A percentile compares a stretch with the other conserved stretches of the same genome.
phyloP scores from a whole-genome alignment of 2,888 invertebrate species.

The Drosophila infuscata region DNA sequence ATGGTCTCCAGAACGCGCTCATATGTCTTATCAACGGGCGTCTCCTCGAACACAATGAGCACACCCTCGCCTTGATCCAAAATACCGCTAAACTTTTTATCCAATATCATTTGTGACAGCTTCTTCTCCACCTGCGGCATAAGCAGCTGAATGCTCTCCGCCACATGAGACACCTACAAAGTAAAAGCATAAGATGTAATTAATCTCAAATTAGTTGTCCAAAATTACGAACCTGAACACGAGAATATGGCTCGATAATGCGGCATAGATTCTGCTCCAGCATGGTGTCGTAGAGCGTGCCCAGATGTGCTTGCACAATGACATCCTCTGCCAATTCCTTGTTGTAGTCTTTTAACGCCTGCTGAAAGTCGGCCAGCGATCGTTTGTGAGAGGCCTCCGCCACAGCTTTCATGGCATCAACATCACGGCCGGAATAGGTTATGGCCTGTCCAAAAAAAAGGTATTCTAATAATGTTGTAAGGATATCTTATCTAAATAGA shows the following conservation, averaged over 20 bases:
- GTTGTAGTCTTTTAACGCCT: conserved; percentile 93
- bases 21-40: conserved; percentile 97
- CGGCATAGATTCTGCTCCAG: conserved; percentile 99
- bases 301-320: conserved; percentile 98
- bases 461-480: background rate
- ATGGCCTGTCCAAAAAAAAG: conserved; percentile 88
- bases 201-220: rapidly evolving
- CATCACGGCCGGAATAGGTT: conserved; percentile 97
- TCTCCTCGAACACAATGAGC: conserved; percentile 98
- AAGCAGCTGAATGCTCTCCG: conserved; percentile 95
- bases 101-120: conserved; percentile 99
- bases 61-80: conserved; percentile 99
- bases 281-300: conserved; percentile 98
- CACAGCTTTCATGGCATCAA: conserved; percentile 99
- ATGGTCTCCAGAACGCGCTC: conserved; percentile 98
- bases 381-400: conserved; percentile 98
- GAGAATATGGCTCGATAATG: conserved; percentile 99
- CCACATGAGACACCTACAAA: conserved; percentile 92
- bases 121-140: conserved; percentile 98
- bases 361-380: conserved; percentile 98
- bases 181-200: background rate
- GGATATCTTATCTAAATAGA: background rate
- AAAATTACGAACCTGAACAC: conserved; percentile 90
- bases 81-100: conserved; percentile 98
- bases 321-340: conserved; percentile 97